Evolutionary conservation across 2,888 invertebrate genomes (phyloP).

Genomic region (Trichopoda pennipes): DNA sequence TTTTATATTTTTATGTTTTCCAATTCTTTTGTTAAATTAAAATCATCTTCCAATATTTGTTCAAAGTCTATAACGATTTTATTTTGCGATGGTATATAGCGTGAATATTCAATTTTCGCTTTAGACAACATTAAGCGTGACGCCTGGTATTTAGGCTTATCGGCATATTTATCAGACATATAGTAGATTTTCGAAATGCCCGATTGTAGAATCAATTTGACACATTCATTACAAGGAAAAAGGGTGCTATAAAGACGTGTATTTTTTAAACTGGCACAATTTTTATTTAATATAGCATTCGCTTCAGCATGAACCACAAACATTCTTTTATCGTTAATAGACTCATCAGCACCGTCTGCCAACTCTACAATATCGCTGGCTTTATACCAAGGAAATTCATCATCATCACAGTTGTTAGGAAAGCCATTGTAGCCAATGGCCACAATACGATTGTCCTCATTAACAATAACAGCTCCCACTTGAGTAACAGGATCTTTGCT

Average conservation of each 20-base stretch:
- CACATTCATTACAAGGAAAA: constrained; percentile 99
- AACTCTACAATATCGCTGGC: constrained; percentile 62
- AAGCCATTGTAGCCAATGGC: constrained; percentile 98
- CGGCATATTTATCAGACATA: constrained; percentile 89
- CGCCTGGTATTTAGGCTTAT: constrained; percentile 86
- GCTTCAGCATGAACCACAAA: constrained; percentile 99
- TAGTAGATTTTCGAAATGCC: constrained; percentile 91
- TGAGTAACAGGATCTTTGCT: constrained; percentile 97
- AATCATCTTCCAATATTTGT: constrained; percentile 63
- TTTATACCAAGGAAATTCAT: constrained; percentile 94
- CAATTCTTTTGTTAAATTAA: constrained; percentile 51
- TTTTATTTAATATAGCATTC: constrained; percentile 97
- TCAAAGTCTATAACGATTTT: constrained; percentile 87
- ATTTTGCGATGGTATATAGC: constrained; percentile 84
- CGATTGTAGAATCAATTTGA: constrained; percentile 97
- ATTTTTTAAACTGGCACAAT: constrained; percentile 87
- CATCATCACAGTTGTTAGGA: constrained; percentile 94
- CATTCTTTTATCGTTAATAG: constrained; percentile 89
- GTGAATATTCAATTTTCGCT: constrained; percentile 86
- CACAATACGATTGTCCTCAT: constrained; percentile 91
- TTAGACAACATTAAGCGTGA: constrained; percentile 91
- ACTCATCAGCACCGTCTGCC: constrained; percentile 75
- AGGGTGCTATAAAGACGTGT: constrained; percentile 93
- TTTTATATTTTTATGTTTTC: constrained; percentile 44
- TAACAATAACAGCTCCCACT: constrained; percentile 97